A percentile compares a stretch with the other conserved stretches of the same genome.
These are phyloP conservation scores for Heloderma charlesbogerti DNA, from an alignment of 2,113 vertebrate species.

Conservation along the genomic window DNA sequence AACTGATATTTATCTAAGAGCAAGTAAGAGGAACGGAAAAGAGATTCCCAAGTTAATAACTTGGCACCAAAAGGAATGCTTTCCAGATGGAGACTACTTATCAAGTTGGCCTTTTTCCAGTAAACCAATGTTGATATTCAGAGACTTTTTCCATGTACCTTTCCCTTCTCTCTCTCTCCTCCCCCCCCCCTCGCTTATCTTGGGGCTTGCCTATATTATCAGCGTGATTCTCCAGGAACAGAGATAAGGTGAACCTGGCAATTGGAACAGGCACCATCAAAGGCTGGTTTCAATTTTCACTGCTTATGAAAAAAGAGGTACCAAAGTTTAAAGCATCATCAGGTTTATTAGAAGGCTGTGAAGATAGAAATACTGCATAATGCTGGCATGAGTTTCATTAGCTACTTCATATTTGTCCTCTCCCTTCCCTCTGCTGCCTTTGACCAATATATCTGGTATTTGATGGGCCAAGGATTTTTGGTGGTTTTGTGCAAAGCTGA, in stretches of 20 bases:
- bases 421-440: not conserved
- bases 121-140: not conserved
- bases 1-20: not conserved
- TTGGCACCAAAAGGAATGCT: constrained; percentile 2
- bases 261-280: not conserved
- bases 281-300: not conserved
- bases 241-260: not conserved
- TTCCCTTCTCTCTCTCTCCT: too few species aligned
- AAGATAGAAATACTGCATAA: not conserved
- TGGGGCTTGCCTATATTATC: not conserved
- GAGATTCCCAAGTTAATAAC: constrained; percentile 38
- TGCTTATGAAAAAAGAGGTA: not conserved
- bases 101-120: not conserved
- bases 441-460: not conserved
- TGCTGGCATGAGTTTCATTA: not conserved
- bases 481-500: too few species aligned
- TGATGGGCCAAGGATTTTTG: not conserved
- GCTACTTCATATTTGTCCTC: not conserved
- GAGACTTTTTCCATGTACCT: too few species aligned
- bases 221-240: not conserved
- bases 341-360: not conserved
- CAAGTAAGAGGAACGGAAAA: not conserved
- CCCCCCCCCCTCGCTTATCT: not conserved
- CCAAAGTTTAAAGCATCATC: not conserved
- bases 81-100: constrained; percentile 4